These are phyloP conservation scores for Cydia splendana DNA, from an alignment of 1,140 invertebrate genomes.

Conservation along the genomic window DNA sequence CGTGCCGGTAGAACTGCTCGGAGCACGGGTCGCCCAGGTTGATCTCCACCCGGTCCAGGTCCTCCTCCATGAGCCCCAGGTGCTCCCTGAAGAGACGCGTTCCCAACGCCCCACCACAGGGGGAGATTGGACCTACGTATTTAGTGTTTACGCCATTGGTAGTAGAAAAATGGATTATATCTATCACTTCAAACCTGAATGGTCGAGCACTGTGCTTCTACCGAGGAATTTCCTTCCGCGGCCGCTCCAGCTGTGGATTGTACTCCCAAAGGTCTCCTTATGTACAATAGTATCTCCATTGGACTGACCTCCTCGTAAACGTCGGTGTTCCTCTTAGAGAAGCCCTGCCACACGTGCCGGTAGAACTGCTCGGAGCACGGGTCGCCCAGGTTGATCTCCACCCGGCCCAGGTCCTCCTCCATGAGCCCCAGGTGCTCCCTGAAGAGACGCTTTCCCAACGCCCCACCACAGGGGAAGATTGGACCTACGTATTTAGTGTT, in stretches of 20 bases:
- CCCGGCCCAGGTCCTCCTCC: conserved; percentile 72
- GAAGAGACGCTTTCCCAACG: conserved; percentile 86
- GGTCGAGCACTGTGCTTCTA: too few relatives aligned
- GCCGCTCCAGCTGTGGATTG: background rate
- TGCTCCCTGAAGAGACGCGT: conserved; percentile 95
- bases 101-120: conserved; percentile 90
- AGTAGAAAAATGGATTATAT: too few relatives aligned
- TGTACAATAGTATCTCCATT: too few relatives aligned
- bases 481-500: too few relatives aligned
- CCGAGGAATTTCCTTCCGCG: too few relatives aligned
- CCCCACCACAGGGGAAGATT: too few relatives aligned
- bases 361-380: conserved; percentile 89
- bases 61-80: conserved; percentile 83
- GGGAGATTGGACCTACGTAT: conserved; percentile 71
- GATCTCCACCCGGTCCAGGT: conserved; percentile 73
- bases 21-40: conserved; percentile 87
- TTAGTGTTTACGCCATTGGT: too few relatives aligned
- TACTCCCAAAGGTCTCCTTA: background rate
- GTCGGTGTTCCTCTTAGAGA: conserved; percentile 89
- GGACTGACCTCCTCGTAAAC: conserved; percentile 87
- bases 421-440: conserved; percentile 92
- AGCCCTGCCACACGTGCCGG: conserved; percentile 88
- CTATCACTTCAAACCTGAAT: too few relatives aligned
- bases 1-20: conserved; percentile 88
- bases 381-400: conserved; percentile 84